A percentile compares a stretch with the other conserved stretches of the same genome.
phyloP scores from a whole-genome alignment of 1,140 invertebrate genomes.

The Drosophila teissieri region DNA sequence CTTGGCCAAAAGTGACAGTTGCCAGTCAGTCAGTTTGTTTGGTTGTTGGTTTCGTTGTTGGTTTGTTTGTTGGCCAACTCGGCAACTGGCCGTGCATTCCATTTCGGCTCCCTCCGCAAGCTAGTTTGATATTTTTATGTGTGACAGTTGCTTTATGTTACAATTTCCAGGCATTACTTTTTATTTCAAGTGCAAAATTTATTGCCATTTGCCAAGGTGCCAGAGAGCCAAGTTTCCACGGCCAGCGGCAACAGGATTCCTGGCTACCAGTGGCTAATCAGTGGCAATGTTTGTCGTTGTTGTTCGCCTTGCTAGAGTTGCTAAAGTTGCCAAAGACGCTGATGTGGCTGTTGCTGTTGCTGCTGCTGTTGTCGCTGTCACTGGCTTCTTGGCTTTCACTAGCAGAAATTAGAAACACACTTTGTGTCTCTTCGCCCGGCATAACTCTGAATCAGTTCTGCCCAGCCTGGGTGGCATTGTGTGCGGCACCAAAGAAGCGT shows the following conservation, averaged over 20 bases:
- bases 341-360: constrained; percentile 1
- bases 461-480: constrained; percentile 42
- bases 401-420: constrained; percentile 52
- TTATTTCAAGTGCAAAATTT: constrained; percentile 83
- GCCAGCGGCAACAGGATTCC: constrained; percentile 44
- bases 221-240: constrained; percentile 25
- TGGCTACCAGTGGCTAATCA: constrained; percentile 55
- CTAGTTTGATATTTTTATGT: constrained; percentile 76
- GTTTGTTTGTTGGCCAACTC: background rate
- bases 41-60: constrained; percentile 3
- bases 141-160: constrained; percentile 82
- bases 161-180: constrained; percentile 78
- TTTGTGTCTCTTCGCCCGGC: constrained; percentile 42
- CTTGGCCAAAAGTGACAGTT: constrained; percentile 77
- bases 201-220: constrained; percentile 80
- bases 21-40: constrained; percentile 63
- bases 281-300: constrained; percentile 49
- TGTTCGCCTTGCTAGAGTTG: constrained; percentile 1
- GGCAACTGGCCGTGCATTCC: background rate
- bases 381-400: constrained; percentile 70
- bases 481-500: constrained; percentile 5
- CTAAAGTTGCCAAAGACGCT: constrained; percentile 4
- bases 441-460: constrained; percentile 63
- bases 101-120: constrained; percentile 16
- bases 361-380: constrained; percentile 6